A percentile compares a stretch with the other conserved stretches of the same genome.
phyloP scores from a whole-genome alignment of 2,113 vertebrate species.

The Colius striatus region DNA sequence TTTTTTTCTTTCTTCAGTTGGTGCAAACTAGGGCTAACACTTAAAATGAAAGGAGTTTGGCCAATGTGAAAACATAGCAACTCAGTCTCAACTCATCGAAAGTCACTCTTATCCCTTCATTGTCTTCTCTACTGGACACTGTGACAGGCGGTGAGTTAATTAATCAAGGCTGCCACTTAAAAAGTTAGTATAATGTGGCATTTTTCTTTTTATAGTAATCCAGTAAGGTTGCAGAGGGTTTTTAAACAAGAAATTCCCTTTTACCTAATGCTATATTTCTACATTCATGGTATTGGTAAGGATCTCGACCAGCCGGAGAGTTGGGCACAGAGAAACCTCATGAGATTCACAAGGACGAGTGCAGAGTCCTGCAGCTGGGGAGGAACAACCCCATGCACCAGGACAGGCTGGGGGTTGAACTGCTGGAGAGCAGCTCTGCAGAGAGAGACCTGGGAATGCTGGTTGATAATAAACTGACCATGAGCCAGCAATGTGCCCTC shows the following conservation, averaged over 20 bases:
- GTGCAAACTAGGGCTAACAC: background rate
- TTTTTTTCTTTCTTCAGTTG: background rate
- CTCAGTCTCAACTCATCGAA: background rate
- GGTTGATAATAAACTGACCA: no score
- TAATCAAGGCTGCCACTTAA: background rate
- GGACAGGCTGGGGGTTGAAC: no score
- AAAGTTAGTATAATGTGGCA: background rate
- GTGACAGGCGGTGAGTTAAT: background rate
- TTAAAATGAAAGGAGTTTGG: background rate
- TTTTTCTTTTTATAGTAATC: background rate
- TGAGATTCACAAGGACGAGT: no score
- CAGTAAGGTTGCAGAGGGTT: background rate
- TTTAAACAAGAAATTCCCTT: background rate
- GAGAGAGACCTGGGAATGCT: no score
- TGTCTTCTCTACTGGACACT: background rate
- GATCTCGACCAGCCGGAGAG: no score
- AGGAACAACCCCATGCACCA: no score
- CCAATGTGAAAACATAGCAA: background rate
- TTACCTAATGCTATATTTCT: background rate
- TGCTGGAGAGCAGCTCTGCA: no score
- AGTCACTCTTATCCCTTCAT: background rate
- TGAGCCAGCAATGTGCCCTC: no score
- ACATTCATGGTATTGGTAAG: background rate
- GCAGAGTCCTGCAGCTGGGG: no score
- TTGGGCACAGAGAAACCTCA: no score